phyloP scores from a whole-genome alignment of 1,140 invertebrate species.

The Drosophila azteca region DNA sequence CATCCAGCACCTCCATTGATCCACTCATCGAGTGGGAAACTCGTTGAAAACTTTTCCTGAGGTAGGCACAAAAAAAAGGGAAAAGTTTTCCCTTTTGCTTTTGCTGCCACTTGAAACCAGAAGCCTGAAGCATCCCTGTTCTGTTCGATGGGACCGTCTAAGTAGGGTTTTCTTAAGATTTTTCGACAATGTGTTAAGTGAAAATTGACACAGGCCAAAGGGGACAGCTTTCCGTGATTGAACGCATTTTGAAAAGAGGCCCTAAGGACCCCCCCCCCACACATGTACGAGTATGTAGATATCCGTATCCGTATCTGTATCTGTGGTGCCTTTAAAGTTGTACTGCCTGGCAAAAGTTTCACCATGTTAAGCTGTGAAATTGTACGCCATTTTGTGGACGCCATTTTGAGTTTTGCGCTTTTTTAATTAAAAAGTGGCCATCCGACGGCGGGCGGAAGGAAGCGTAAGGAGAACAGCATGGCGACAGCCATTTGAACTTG shows the following conservation, averaged over 20 bases:
- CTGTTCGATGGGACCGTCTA: conserved; percentile 31
- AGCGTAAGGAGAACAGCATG: conserved; percentile 7
- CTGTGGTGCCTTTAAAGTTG: conserved; percentile 30
- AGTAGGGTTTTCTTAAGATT: conserved; percentile 57
- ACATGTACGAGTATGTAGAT: not conserved
- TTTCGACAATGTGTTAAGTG: conserved; percentile 72
- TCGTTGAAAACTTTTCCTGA: conserved; percentile 51
- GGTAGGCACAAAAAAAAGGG: conserved; percentile 37
- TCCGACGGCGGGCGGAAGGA: not conserved
- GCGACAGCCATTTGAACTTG: conserved; percentile 59
- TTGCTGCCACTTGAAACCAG: conserved; percentile 44
- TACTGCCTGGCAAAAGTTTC: conserved; percentile 23
- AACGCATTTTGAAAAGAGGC: conserved; percentile 45
- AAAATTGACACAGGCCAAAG: conserved; percentile 63
- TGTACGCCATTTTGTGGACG: conserved; percentile 48
- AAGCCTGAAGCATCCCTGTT: conserved; percentile 8
- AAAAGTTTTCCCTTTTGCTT: conserved; percentile 44
- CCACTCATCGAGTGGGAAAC: conserved; percentile 2
- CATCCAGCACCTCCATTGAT: conserved; percentile 19
- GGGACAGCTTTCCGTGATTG: conserved; percentile 62
- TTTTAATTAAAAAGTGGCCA: conserved; percentile 76
- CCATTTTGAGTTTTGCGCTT: conserved; percentile 23
- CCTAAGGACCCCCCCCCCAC: conserved; percentile 8
- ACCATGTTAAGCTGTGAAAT: conserved; percentile 52
- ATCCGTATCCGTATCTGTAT: not conserved